These are phyloP conservation scores for Protodeltote pygarga DNA, from an alignment of 2,888 invertebrate species.

Conservation along the genomic window DNA sequence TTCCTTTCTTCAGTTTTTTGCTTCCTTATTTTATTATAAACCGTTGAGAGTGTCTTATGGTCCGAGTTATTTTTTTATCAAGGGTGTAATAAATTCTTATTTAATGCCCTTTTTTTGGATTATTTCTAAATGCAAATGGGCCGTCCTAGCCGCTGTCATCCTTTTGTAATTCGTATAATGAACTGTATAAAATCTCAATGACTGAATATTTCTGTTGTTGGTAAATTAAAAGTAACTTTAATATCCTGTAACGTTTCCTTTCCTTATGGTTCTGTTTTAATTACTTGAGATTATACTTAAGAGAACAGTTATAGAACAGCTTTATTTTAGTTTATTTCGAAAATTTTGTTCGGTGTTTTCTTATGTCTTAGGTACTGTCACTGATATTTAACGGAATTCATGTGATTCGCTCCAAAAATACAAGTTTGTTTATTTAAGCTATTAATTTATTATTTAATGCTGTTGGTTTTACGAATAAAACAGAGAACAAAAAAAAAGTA, in stretches of 20 bases:
- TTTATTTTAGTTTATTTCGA: no score
- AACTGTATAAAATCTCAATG: constrained; percentile 58
- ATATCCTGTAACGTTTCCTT: constrained; percentile 16
- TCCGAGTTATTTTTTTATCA: constrained; percentile 69
- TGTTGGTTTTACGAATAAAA: no score
- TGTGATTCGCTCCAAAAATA: no score
- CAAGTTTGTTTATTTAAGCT: no score
- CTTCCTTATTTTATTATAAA: constrained; percentile 72
- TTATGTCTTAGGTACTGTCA: no score
- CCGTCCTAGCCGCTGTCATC: constrained; percentile 60
- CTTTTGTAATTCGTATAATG: constrained; percentile 61
- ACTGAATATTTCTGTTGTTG: constrained; percentile 39
- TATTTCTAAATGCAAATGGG: constrained; percentile 74
- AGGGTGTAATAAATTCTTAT: constrained; percentile 74
- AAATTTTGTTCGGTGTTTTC: no score
- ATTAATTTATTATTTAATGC: no score
- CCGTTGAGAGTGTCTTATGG: constrained; percentile 71
- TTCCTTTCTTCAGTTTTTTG: constrained; percentile 68
- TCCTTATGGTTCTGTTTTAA: no score
- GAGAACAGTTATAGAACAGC: no score
- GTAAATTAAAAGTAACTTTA: constrained; percentile 18
- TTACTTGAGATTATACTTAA: no score
- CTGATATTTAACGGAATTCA: no score
- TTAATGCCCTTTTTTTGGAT: constrained; percentile 67
- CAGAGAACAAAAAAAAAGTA: no score